A percentile compares a stretch with the other conserved stretches of the same genome.
These are phyloP conservation scores for Pyrrhura leucotis DNA, from an alignment of 2,797 vertebrate genomes.

Conservation along the genomic window DNA sequence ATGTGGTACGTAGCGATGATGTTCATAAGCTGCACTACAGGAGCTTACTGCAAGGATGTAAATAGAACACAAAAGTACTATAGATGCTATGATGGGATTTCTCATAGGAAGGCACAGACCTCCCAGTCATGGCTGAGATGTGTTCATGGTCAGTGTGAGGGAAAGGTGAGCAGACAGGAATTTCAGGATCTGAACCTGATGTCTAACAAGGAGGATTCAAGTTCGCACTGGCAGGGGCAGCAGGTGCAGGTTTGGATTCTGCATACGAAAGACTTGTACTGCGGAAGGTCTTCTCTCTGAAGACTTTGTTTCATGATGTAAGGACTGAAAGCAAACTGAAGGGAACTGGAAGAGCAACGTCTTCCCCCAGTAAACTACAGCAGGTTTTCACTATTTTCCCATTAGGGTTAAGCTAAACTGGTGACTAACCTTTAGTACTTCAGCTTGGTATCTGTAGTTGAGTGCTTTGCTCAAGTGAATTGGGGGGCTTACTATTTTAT, in stretches of 20 bases:
- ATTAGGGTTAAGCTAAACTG: neutral
- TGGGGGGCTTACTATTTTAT: neutral
- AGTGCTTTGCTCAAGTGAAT: neutral
- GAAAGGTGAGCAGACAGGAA: neutral
- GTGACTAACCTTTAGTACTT: neutral
- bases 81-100: neutral
- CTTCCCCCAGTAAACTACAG: neutral
- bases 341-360: neutral
- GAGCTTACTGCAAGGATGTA: neutral
- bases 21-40: neutral
- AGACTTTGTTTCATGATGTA: neutral
- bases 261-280: neutral
- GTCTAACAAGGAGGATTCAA: neutral
- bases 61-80: neutral
- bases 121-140: neutral
- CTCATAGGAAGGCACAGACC: neutral
- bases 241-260: neutral
- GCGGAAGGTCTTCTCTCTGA: fast-evolving
- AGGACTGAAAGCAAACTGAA: neutral
- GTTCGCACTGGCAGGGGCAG: neutral
- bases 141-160: neutral
- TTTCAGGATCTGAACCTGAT: neutral
- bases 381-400: neutral
- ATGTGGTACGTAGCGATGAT: neutral
- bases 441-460: neutral